phyloP scores from a whole-genome alignment of 2,888 invertebrate species.

The Petrophora chlorosata region DNA sequence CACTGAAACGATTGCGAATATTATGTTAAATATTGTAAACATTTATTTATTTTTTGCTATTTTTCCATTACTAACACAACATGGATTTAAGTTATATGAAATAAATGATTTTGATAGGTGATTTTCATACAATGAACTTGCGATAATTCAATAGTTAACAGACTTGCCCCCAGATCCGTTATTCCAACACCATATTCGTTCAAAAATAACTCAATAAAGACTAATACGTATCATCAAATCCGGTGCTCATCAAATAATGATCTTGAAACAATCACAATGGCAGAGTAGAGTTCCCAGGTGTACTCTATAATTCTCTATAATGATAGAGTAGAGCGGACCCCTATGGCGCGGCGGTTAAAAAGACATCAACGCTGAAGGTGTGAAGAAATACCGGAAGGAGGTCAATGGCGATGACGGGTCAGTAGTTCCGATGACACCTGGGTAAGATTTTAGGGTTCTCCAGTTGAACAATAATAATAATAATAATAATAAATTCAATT shows the following conservation, averaged over 20 bases:
- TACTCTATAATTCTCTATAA: slow-evolving; percentile 21
- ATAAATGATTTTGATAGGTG: too few relatives aligned
- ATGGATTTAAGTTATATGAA: too few relatives aligned
- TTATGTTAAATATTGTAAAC: too few relatives aligned
- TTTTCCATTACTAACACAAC: too few relatives aligned
- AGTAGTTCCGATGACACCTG: slow-evolving; percentile 54
- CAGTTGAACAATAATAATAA: too few relatives aligned
- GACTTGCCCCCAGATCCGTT: slow-evolving; percentile 1
- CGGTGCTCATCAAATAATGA: slow-evolving; percentile 16
- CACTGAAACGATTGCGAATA: too few relatives aligned
- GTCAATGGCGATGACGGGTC: slow-evolving; percentile 49
- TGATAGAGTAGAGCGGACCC: slow-evolving; percentile 20
- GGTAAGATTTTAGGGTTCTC: slow-evolving; percentile 39
- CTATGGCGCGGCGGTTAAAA: slow-evolving; percentile 46
- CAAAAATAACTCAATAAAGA: slow-evolving; percentile 11
- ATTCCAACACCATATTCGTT: neutral
- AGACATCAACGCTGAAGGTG: slow-evolving; percentile 52
- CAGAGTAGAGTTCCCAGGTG: slow-evolving; percentile 13
- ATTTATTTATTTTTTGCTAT: too few relatives aligned
- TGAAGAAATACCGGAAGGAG: slow-evolving; percentile 55
- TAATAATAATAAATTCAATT: too few relatives aligned
- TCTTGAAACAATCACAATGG: slow-evolving; percentile 20
- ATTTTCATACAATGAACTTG: too few relatives aligned
- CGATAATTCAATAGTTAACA: too few relatives aligned
- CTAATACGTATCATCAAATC: slow-evolving; percentile 17